A percentile compares a stretch with the other conserved stretches of the same genome.
Conservation (phyloP, 2,797 vertebrate genomes). For the Valencia hispanica region DNA sequence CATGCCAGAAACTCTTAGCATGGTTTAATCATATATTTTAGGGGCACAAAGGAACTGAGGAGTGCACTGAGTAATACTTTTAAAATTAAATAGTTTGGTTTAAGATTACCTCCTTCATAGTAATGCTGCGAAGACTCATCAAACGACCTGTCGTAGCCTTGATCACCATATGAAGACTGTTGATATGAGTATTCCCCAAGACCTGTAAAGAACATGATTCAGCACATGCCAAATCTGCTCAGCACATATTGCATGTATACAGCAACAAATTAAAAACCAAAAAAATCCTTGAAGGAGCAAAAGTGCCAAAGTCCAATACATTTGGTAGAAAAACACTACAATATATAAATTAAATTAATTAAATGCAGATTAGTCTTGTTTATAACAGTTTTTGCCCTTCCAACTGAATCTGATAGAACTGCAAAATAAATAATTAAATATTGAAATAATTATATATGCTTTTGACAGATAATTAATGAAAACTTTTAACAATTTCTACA, state of each 20-base stretch:
- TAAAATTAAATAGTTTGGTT: not conserved
- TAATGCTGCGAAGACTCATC: constrained; percentile 95
- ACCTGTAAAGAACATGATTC: constrained; percentile 76
- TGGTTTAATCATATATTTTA: not conserved
- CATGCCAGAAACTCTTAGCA: constrained; percentile 12
- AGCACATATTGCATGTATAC: constrained; percentile 15
- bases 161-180: constrained; percentile 91
- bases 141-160: constrained; percentile 92
- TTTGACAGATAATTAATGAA: not conserved
- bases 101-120: constrained; percentile 89
- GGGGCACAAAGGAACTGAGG: not conserved
- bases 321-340: not conserved
- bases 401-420: not conserved
- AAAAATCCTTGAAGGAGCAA: not conserved
- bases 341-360: not conserved
- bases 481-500: not conserved
- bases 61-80: not conserved
- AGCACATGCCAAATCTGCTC: constrained; percentile 36
- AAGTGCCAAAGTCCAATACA: not conserved
- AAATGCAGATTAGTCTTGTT: not conserved
- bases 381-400: not conserved
- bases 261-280: constrained; percentile 15
- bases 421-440: no score
- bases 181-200: constrained; percentile 93
- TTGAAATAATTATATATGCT: not conserved